Base-by-base conservation (phyloP, 2,113 vertebrate genomes). In the Spea multiplicata region DNA sequence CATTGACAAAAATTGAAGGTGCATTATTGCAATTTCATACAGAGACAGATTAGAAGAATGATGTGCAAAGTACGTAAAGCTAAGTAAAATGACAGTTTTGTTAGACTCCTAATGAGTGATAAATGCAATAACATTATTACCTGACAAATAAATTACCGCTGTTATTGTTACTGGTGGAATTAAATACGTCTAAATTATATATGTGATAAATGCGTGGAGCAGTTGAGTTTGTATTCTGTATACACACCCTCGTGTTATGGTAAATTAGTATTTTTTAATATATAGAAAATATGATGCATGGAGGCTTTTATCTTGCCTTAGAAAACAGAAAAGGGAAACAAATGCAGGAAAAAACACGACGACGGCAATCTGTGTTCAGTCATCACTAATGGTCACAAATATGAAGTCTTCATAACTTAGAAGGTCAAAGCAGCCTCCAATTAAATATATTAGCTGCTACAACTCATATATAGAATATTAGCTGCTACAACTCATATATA, bases 1-100 rank as follows among this genome's bases (percentile, higher is more conserved):
- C 92, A 92, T 91, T 93, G 92, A 93, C 91, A 93, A 93, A 89
- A 91, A 93, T 93, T 93, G 92, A 93, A 93, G 86, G 91, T 91
- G 83, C 91, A 93, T 93, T 93, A 93, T 92, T 93, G 91, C 92
- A 91, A 93, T 92, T 93, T 93, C 93, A 91, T 91, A 93, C 86
- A 88, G 92, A 93, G 92, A 91, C 92, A 93, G 92, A 93, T 93
- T 91, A 91, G 91, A 90, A 92, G 84, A 89, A 92, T 93, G 92
- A 90, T 92, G 87, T 84, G 86, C 89, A 91, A 92, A 91, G 88
- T 85, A 87, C 85, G 84, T 85, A 82, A 65, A 1, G 91, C 90
- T 89, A 89, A 91, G 89, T 79, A 89, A 89, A 86, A 83, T 87
- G 85, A 84, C 84, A 91, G 89, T 84, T 86, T 30, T 88, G 81